Percentiles rank a stretch among this genome's conserved stretches.
phyloP scores from a whole-genome alignment of 1,140 invertebrate species.

The Pogonus chalceus region DNA sequence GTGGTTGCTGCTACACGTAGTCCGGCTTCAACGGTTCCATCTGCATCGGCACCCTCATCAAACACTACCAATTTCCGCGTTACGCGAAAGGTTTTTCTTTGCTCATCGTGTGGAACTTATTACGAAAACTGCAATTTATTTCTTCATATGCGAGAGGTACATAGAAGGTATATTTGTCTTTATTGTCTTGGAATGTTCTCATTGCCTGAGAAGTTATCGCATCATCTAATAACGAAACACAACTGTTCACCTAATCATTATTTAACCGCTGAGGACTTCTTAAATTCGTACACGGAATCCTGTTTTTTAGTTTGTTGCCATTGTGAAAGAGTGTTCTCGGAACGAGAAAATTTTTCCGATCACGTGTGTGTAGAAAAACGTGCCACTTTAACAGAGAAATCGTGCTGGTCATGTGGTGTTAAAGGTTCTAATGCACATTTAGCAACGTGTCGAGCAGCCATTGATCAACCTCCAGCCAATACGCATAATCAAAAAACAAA shows the following conservation, averaged over 20 bases:
- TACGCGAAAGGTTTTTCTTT: constrained; percentile 64
- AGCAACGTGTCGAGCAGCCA: neutral
- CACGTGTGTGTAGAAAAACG: constrained; percentile 47
- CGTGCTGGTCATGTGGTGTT: neutral
- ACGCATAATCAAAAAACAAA: neutral
- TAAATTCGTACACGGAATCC: constrained; percentile 49
- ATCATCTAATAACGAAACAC: constrained; percentile 65
- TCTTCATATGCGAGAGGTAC: constrained; percentile 66
- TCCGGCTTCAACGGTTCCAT: constrained; percentile 17
- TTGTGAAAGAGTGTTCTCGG: constrained; percentile 62
- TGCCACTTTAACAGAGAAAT: neutral
- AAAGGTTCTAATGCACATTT: neutral
- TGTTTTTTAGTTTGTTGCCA: constrained; percentile 67
- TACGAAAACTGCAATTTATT: constrained; percentile 78
- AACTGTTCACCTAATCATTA: constrained; percentile 56
- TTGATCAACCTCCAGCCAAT: neutral
- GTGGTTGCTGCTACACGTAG: constrained; percentile 24
- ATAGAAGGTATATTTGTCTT: constrained; percentile 65
- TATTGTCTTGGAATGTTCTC: constrained; percentile 71
- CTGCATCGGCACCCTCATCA: constrained; percentile 27
- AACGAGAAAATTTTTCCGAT: constrained; percentile 59
- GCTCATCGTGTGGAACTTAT: constrained; percentile 65
- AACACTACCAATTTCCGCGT: constrained; percentile 46
- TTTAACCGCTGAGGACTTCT: constrained; percentile 51
- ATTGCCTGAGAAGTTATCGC: constrained; percentile 60